Percentiles rank a stretch among this genome's conserved stretches.
These are phyloP conservation scores for Miniopterus natalensis DNA, from an alignment of 2,113 vertebrate genomes.

Conservation along the genomic window DNA sequence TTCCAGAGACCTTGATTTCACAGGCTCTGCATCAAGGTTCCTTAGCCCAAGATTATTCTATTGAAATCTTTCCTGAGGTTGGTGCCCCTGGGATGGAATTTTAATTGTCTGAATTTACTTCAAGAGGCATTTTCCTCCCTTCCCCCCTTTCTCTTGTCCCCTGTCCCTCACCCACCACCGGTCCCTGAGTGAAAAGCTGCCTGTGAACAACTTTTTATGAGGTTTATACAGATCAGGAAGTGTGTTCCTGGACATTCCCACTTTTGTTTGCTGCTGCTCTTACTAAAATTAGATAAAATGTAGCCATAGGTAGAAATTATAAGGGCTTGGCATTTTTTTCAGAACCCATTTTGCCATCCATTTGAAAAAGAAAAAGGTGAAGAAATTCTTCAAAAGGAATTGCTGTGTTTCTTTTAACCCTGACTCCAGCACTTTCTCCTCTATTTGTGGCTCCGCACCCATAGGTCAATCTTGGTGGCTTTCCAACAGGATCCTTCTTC, in stretches of 20 bases:
- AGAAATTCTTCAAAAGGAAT: not conserved
- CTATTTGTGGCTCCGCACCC: not conserved
- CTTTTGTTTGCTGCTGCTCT: not conserved
- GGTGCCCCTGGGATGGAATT: conserved; percentile 6
- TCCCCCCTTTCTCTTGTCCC: not conserved
- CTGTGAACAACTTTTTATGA: conserved; percentile 32
- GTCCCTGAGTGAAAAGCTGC: not conserved
- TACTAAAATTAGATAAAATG: not conserved
- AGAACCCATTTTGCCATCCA: not conserved
- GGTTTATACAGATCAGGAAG: conserved; percentile 54
- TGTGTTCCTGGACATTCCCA: not conserved
- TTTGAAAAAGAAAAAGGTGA: not conserved
- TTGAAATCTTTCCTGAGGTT: conserved; percentile 64
- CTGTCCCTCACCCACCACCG: not conserved
- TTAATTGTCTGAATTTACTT: conserved; percentile 64
- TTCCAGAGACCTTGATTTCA: conserved; percentile 48
- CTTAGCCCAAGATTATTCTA: conserved; percentile 16
- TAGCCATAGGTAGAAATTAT: not conserved
- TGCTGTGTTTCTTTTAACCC: not conserved
- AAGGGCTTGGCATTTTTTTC: not conserved
- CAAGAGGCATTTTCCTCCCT: not conserved
- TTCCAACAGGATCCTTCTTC: conserved; percentile 37
- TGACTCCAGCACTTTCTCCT: not conserved
- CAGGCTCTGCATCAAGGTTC: conserved; percentile 60
- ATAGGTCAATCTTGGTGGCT: not conserved